phyloP scores from a whole-genome alignment of 2,797 vertebrate species.

The Sebastes nivosus region DNA sequence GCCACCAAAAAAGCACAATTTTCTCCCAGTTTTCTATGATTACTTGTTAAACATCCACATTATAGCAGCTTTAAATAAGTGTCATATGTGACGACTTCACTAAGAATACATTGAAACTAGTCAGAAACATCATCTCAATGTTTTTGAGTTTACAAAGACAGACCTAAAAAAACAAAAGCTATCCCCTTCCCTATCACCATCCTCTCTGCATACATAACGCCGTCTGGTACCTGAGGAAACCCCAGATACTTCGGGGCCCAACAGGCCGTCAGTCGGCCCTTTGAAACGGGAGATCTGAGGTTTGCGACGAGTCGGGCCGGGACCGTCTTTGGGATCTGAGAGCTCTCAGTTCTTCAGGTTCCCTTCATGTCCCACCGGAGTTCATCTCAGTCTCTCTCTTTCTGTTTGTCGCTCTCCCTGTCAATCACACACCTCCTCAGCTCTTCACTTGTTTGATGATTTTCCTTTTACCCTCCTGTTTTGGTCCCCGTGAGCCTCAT shows the following conservation, averaged over 20 bases:
- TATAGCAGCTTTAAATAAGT: neutral
- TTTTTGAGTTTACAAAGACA: neutral
- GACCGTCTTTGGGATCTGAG: neutral
- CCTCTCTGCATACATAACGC: neutral
- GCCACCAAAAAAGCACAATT: neutral
- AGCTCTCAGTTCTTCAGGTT: neutral
- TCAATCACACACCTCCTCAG: constrained; percentile 2
- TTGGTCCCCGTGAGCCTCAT: neutral
- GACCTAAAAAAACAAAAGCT: neutral
- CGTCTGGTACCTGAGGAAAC: neutral
- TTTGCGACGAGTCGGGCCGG: neutral
- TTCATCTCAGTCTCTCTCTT: neutral
- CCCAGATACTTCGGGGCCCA: neutral
- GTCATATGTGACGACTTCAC: neutral
- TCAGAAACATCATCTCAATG: neutral
- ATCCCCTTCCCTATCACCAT: neutral
- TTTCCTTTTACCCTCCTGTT: neutral
- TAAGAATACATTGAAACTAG: neutral
- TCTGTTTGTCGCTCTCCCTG: neutral
- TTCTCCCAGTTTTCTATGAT: neutral
- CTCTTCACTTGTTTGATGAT: neutral
- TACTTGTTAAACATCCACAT: neutral
- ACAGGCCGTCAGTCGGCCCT: constrained; percentile 1
- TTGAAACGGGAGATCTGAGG: constrained; percentile 45
- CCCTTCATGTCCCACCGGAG: constrained; percentile 20